A percentile compares a stretch with the other conserved stretches of the same genome.
phyloP scores from a whole-genome alignment of 2,888 invertebrate species.

The Diadegma fenestrale region DNA sequence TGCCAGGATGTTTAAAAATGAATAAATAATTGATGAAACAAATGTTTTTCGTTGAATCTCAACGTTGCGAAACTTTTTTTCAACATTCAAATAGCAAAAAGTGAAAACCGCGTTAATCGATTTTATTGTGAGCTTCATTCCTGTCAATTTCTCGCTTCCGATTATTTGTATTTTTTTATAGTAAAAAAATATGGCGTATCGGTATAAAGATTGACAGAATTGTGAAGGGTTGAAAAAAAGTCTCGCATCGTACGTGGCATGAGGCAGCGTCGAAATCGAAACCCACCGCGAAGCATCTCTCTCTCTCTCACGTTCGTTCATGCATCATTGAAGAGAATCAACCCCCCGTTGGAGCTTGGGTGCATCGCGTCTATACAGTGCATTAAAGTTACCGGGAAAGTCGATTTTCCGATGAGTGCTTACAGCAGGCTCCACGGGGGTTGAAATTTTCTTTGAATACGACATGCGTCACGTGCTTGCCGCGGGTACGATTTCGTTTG shows the following conservation, averaged over 20 bases:
- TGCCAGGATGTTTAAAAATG: no score
- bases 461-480: conserved; percentile 28
- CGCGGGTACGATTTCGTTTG: conserved; percentile 9
- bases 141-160: neutral
- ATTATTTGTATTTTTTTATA: neutral
- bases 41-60: no score
- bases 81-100: neutral
- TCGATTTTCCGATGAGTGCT: conserved; percentile 49
- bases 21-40: no score
- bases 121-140: neutral
- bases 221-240: neutral
- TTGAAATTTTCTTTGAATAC: conserved; percentile 13
- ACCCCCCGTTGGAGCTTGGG: neutral
- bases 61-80: no score
- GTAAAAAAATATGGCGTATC: neutral
- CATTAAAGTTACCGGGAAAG: conserved; percentile 37
- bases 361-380: conserved; percentile 29
- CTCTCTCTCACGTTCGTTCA: conserved; percentile 24
- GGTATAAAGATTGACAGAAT: neutral
- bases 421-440: neutral
- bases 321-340: conserved; percentile 39
- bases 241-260: neutral
- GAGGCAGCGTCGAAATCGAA: neutral
- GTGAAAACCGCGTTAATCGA: neutral
- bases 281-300: conserved; percentile 19